Percentiles rank a stretch among this genome's conserved stretches.
These are phyloP conservation scores for Cardinalis cardinalis DNA, from an alignment of 2,113 vertebrate species.

Conservation along the genomic window DNA sequence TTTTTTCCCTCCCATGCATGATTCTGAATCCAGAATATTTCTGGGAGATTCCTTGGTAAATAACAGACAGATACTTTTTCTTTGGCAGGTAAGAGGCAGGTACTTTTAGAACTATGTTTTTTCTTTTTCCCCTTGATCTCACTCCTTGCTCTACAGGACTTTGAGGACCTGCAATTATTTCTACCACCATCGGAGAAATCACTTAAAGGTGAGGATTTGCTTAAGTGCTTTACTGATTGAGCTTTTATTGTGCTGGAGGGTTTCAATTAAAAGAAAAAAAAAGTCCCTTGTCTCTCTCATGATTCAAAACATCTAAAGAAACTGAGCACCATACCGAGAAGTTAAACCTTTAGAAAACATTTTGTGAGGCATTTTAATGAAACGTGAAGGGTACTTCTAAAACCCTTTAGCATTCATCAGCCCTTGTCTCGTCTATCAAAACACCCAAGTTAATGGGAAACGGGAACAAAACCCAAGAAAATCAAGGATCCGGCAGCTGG, in stretches of 20 bases:
- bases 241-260: slow-evolving; percentile 5
- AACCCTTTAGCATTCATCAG: background rate
- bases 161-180: slow-evolving; percentile 21
- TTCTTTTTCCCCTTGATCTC: background rate
- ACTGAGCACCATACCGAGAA: background rate
- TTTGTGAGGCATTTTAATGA: background rate
- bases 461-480: background rate
- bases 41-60: background rate
- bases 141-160: background rate
- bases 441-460: background rate
- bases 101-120: background rate
- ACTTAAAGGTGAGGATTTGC: slow-evolving; percentile 14
- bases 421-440: background rate
- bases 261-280: background rate
- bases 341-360: background rate
- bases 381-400: background rate
- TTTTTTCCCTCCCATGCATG: accelerated
- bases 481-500: background rate
- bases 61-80: background rate
- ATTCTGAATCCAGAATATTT: background rate
- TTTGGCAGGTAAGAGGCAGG: background rate
- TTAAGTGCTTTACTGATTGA: slow-evolving; percentile 40
- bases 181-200: background rate
- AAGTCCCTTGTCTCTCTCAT: background rate
- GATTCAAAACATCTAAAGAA: background rate